Percentiles rank a stretch among this genome's conserved stretches.
phyloP scores from a whole-genome alignment of 2,888 invertebrate species.

The Cynaeus angustus region DNA sequence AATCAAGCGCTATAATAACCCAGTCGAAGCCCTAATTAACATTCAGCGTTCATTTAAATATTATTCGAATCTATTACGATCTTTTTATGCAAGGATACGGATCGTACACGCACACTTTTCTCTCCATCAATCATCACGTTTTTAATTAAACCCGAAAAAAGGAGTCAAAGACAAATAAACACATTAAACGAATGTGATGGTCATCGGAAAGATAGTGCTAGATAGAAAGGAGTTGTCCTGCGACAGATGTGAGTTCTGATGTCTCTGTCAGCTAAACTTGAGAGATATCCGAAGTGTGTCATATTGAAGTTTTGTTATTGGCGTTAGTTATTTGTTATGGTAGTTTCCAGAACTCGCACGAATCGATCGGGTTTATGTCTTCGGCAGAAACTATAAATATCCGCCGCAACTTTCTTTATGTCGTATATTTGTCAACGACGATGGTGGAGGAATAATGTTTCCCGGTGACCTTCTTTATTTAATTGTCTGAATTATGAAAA shows the following conservation, averaged over 20 bases:
- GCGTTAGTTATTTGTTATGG: slow-evolving; percentile 66
- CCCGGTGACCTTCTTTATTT: not conserved
- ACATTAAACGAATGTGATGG: slow-evolving; percentile 55
- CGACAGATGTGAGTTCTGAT: slow-evolving; percentile 68
- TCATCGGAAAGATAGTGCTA: slow-evolving; percentile 36
- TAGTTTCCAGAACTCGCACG: slow-evolving; percentile 55
- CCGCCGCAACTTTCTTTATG: slow-evolving; percentile 28
- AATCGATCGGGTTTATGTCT: slow-evolving; percentile 53
- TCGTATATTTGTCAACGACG: slow-evolving; percentile 29
- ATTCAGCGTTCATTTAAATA: slow-evolving; percentile 41
- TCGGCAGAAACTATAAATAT: slow-evolving; percentile 55
- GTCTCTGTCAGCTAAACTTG: slow-evolving; percentile 69
- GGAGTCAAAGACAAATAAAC: slow-evolving; percentile 56
- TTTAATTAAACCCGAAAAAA: slow-evolving; percentile 44
- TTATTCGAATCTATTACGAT: slow-evolving; percentile 40
- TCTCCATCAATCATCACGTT: slow-evolving; percentile 44
- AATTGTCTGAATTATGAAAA: slow-evolving; percentile 10
- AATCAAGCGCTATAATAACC: slow-evolving; percentile 47
- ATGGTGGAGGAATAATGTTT: slow-evolving; percentile 30
- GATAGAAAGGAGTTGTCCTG: slow-evolving; percentile 47
- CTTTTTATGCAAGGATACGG: slow-evolving; percentile 28
- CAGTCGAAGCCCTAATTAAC: slow-evolving; percentile 45
- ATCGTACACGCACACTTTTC: slow-evolving; percentile 18
- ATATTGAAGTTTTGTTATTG: slow-evolving; percentile 70
- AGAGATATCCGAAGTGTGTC: slow-evolving; percentile 67